These are phyloP conservation scores for Epinephelus fuscoguttatus DNA, from an alignment of 2,113 vertebrate genomes.

Conservation along the genomic window DNA sequence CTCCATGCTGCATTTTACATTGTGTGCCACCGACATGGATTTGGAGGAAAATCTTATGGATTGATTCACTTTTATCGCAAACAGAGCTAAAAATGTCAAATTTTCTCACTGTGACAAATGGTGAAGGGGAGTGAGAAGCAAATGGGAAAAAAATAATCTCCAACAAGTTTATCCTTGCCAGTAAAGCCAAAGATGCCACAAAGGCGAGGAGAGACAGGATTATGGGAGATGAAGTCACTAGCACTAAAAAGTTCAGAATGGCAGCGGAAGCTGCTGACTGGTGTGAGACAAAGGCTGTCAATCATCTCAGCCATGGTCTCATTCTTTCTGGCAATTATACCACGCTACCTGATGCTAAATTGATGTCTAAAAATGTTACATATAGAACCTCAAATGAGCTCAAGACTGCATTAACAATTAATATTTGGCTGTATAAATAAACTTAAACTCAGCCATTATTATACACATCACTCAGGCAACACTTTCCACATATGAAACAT, in stretches of 20 bases:
- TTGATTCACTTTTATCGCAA: constrained; percentile 26
- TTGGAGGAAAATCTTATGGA: constrained; percentile 27
- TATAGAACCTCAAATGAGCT: constrained; percentile 32
- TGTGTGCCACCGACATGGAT: constrained; percentile 8
- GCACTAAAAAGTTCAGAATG: constrained; percentile 20
- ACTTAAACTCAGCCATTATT: constrained; percentile 53
- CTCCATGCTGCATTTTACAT: constrained; percentile 24
- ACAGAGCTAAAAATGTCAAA: constrained; percentile 21
- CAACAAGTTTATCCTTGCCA: constrained; percentile 19
- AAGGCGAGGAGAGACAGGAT: constrained; percentile 13
- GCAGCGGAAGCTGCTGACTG: background rate
- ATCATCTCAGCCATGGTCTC: constrained; percentile 36
- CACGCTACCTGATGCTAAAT: constrained; percentile 18
- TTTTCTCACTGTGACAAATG: constrained; percentile 15
- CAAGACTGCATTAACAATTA: constrained; percentile 57
- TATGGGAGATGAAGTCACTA: constrained; percentile 24
- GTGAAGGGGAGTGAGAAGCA: background rate
- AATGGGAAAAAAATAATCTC: constrained; percentile 1
- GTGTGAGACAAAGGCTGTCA: constrained; percentile 19
- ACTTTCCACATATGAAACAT: constrained; percentile 56
- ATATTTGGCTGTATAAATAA: constrained; percentile 41
- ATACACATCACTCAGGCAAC: constrained; percentile 54
- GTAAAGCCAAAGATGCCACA: constrained; percentile 28
- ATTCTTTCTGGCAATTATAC: constrained; percentile 32
- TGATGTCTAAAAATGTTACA: constrained; percentile 33